Conservation (phyloP, 2,888 invertebrate genomes). For the Perizoma affinitatum region DNA sequence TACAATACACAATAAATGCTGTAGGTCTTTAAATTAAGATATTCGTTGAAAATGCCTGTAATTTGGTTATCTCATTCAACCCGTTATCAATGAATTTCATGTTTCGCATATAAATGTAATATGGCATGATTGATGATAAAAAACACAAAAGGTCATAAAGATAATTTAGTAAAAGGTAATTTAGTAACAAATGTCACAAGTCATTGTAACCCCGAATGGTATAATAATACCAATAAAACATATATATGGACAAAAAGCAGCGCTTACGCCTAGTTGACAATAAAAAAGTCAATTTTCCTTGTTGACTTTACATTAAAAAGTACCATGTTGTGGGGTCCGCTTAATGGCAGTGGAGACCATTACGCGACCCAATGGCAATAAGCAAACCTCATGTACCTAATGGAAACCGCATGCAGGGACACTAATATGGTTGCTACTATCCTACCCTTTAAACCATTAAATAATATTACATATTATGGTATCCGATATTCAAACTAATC, state of each 20-base stretch:
- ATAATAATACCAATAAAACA: slow-evolving; percentile 73
- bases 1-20: slow-evolving; percentile 35
- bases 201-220: slow-evolving; percentile 54
- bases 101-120: background rate
- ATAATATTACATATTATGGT: slow-evolving; percentile 20
- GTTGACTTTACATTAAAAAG: slow-evolving; percentile 74
- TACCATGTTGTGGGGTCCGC: slow-evolving; percentile 62
- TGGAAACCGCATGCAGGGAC: slow-evolving; percentile 70
- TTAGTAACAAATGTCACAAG: slow-evolving; percentile 49
- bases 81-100: slow-evolving; percentile 9
- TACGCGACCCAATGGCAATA: slow-evolving; percentile 68
- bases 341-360: slow-evolving; percentile 74
- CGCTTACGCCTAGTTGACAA: slow-evolving; percentile 66
- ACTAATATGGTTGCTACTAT: slow-evolving; percentile 24
- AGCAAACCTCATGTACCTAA: slow-evolving; percentile 67
- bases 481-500: slow-evolving; percentile 45
- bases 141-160: slow-evolving; percentile 18
- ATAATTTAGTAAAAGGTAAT: slow-evolving; percentile 40
- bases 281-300: slow-evolving; percentile 70
- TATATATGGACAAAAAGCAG: slow-evolving; percentile 62
- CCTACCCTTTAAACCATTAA: slow-evolving; percentile 9
- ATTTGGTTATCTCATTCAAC: slow-evolving; percentile 29
- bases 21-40: slow-evolving; percentile 35
- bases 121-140: slow-evolving; percentile 30
- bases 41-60: slow-evolving; percentile 32